Conservation (phyloP, 2,797 vertebrate genomes). For the Lithobates sylvaticus region DNA sequence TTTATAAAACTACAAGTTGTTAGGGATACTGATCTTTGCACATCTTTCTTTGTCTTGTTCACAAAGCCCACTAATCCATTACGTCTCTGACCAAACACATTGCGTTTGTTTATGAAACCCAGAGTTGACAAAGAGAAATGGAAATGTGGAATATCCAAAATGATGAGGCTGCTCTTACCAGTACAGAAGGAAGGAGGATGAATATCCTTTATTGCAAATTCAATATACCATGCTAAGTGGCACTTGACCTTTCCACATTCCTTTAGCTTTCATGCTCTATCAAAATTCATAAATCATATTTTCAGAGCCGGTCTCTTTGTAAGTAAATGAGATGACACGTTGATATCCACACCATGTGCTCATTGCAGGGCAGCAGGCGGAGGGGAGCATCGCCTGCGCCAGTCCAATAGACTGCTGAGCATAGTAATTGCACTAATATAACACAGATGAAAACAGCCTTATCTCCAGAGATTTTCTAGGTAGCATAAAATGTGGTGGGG, state of each 20-base stretch:
- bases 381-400: background rate
- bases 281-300: conserved; percentile 50
- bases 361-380: background rate
- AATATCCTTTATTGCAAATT: conserved; percentile 50
- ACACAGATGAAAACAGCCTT: conserved; percentile 32
- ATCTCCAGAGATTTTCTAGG: conserved; percentile 13
- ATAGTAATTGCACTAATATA: conserved; percentile 35
- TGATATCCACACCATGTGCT: conserved; percentile 34
- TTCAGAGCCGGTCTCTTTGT: conserved; percentile 28
- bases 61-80: background rate
- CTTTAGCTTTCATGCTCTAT: conserved; percentile 52
- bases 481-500: conserved; percentile 7
- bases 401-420: conserved; percentile 30
- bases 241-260: conserved; percentile 58
- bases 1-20: no score
- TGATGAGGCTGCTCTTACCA: background rate
- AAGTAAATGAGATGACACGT: conserved; percentile 50
- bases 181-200: background rate
- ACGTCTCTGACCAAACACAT: background rate
- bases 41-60: no score
- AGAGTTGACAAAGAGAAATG: background rate
- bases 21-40: no score
- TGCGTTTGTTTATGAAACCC: background rate
- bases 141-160: conserved; percentile 2
- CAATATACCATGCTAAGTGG: conserved; percentile 46